phyloP scores from a whole-genome alignment of 2,797 vertebrate genomes.

The Tenualosa ilisha region DNA sequence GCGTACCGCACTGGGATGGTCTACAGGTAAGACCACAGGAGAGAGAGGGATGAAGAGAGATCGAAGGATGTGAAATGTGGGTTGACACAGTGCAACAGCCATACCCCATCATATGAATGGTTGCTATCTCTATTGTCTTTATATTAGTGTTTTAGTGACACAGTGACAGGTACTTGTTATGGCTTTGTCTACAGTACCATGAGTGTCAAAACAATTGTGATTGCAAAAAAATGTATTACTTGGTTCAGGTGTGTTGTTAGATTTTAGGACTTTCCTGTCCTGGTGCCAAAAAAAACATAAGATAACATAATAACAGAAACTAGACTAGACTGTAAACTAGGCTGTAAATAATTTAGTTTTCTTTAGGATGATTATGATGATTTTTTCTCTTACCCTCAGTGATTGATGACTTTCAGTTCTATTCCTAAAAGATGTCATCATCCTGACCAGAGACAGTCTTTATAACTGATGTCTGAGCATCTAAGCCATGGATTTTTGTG shows the following conservation, averaged over 20 bases:
- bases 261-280: background rate
- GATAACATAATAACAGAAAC: too few species aligned
- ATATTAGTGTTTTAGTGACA: too few species aligned
- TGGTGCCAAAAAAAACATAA: background rate
- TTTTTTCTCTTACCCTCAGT: background rate
- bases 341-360: too few species aligned
- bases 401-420: background rate
- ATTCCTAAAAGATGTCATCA: background rate
- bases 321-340: too few species aligned
- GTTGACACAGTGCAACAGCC: background rate
- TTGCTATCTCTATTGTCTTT: too few species aligned
- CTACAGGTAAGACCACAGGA: constrained; percentile 79
- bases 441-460: background rate
- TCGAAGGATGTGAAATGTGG: background rate
- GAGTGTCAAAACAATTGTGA: background rate
- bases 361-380: too few species aligned
- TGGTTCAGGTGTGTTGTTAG: background rate
- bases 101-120: background rate
- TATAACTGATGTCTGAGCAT: background rate
- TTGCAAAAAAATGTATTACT: background rate
- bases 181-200: too few species aligned
- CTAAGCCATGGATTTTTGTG: background rate
- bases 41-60: constrained; percentile 3
- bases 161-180: too few species aligned
- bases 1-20: constrained; percentile 86